Conservation (phyloP, 2,113 vertebrate genomes). For the Colius striatus region DNA sequence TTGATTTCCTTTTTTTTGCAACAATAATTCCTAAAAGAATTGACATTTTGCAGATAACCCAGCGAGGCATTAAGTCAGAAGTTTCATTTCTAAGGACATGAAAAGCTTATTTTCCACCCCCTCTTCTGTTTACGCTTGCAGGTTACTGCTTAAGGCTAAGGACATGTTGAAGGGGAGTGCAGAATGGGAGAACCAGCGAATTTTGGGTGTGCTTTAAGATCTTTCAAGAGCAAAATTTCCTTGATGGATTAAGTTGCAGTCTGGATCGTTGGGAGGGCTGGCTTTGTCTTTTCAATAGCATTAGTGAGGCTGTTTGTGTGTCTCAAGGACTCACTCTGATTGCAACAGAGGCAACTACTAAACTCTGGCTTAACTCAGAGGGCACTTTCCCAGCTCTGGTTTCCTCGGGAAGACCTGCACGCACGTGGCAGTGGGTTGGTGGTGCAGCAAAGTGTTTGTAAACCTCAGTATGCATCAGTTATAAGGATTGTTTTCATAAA, state of each 20-base stretch:
- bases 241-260: background rate
- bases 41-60: background rate
- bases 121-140: too few relatives aligned
- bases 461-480: background rate
- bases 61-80: background rate
- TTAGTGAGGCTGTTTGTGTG: accelerated
- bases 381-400: accelerated
- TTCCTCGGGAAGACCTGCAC: accelerated
- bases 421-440: accelerated
- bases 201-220: accelerated
- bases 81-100: background rate
- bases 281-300: background rate
- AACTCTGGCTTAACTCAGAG: accelerated
- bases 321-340: accelerated
- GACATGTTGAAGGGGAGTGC: background rate
- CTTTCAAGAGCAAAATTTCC: accelerated
- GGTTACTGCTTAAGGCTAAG: background rate
- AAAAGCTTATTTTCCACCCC: background rate
- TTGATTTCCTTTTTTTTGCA: background rate
- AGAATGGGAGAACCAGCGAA: accelerated
- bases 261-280: accelerated
- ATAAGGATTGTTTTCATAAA: accelerated
- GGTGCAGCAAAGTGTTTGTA: accelerated
- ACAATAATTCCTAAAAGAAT: background rate
- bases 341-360: background rate